Percentiles rank a stretch among this genome's conserved stretches.
Evolutionary conservation across 2,113 vertebrate species (phyloP).

Genomic region (Pelecanus crispus): DNA sequence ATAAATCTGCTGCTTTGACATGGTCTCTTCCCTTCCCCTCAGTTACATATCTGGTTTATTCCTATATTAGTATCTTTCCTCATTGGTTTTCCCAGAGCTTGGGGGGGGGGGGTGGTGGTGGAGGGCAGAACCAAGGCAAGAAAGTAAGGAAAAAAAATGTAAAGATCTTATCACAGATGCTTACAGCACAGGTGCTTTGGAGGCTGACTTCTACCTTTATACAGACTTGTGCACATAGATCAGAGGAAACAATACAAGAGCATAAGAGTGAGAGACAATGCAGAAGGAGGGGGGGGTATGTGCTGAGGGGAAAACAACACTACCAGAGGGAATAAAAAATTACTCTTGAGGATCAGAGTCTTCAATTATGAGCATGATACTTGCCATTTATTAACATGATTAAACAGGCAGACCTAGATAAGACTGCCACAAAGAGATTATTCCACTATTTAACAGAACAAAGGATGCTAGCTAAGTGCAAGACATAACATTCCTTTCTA

Average conservation of each 20-base stretch:
- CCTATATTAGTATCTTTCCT: not conserved
- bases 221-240: not conserved
- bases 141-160: not conserved
- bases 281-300: not conserved
- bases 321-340: constrained; percentile 25
- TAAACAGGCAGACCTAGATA: constrained; percentile 25
- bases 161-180: not conserved
- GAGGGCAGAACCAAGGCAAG: no score
- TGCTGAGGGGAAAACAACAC: not conserved
- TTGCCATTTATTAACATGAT: constrained; percentile 32
- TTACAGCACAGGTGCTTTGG: not conserved
- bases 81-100: not conserved
- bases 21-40: not conserved
- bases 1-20: not conserved
- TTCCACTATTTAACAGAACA: constrained; percentile 20
- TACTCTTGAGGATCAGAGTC: constrained; percentile 15
- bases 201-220: not conserved
- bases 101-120: no score
- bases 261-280: not conserved
- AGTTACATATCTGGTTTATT: not conserved
- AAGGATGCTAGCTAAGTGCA: not conserved
- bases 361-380: constrained; percentile 17
- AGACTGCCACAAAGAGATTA: not conserved
- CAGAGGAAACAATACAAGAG: not conserved
- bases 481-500: not conserved